Evolutionary conservation across 2,797 vertebrate genomes (phyloP).

Genomic region (Lacerta bilineata): DNA sequence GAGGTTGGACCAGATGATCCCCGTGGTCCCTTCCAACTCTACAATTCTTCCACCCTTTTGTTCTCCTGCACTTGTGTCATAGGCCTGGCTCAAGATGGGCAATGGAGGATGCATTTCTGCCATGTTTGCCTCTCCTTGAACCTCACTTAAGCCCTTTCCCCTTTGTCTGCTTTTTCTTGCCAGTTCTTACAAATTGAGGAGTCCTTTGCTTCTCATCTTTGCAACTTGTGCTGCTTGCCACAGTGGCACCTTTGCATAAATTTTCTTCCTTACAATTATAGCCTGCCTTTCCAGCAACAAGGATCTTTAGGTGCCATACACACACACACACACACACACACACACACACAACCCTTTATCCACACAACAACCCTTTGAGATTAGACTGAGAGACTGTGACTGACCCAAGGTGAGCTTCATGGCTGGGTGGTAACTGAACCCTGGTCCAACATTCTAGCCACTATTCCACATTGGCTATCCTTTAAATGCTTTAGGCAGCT

Average conservation of each 20-base stretch:
- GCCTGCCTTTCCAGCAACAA: conserved; percentile 32
- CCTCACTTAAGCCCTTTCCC: neutral
- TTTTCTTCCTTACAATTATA: neutral
- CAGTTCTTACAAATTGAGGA: conserved; percentile 37
- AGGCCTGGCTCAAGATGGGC: neutral
- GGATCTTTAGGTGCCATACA: conserved; percentile 1
- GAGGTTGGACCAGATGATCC: too few species aligned
- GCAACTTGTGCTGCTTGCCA: conserved; percentile 44
- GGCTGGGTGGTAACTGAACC: too few species aligned
- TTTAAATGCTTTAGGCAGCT: conserved; percentile 74
- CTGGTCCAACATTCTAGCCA: too few species aligned
- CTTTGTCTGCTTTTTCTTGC: conserved; percentile 33
- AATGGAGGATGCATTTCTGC: too few species aligned
- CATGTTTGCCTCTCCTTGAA: neutral
- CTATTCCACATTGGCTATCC: conserved; percentile 43
- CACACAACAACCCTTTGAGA: too few species aligned
- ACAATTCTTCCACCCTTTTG: too few species aligned
- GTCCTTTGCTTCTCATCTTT: conserved; percentile 8
- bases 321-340: too few species aligned
- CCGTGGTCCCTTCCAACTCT: too few species aligned
- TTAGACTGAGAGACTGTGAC: too few species aligned
- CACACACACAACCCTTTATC: too few species aligned
- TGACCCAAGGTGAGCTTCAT: too few species aligned
- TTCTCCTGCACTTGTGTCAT: neutral
- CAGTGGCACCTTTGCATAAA: conserved; percentile 43